Evolutionary conservation across 2,797 vertebrate species (phyloP).

Genomic region (Syngnathus acus): DNA sequence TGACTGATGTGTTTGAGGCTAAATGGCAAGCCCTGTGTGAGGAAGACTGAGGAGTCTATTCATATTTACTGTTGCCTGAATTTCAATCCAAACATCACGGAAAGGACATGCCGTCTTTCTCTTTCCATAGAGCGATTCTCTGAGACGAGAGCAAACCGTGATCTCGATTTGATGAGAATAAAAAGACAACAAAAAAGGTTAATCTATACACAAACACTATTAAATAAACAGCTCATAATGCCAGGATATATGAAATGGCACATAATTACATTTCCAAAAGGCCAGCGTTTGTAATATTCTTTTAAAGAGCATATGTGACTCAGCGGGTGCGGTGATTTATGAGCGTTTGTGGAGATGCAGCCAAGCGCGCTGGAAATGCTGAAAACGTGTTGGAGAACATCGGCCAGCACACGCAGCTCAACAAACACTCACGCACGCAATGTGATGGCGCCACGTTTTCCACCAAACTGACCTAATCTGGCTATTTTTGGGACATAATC

Average conservation of each 20-base stretch:
- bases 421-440: conserved; percentile 8
- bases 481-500: neutral
- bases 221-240: conserved; percentile 53
- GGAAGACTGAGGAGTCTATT: conserved; percentile 51
- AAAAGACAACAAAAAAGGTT: conserved; percentile 60
- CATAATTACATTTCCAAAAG: conserved; percentile 63
- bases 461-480: neutral
- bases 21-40: conserved; percentile 67
- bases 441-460: neutral
- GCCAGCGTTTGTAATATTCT: conserved; percentile 65
- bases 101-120: conserved; percentile 50
- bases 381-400: conserved; percentile 23
- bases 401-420: conserved; percentile 13
- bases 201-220: conserved; percentile 66
- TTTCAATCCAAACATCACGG: conserved; percentile 52
- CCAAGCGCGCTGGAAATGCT: conserved; percentile 20
- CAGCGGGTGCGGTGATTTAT: conserved; percentile 48
- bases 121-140: conserved; percentile 43
- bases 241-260: conserved; percentile 45
- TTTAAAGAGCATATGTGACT: conserved; percentile 67
- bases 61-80: conserved; percentile 57
- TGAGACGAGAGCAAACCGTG: conserved; percentile 33
- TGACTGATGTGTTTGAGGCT: conserved; percentile 51
- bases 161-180: conserved; percentile 46
- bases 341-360: conserved; percentile 29